phyloP scores from a whole-genome alignment of 2,113 vertebrate genomes.

The Colius striatus region DNA sequence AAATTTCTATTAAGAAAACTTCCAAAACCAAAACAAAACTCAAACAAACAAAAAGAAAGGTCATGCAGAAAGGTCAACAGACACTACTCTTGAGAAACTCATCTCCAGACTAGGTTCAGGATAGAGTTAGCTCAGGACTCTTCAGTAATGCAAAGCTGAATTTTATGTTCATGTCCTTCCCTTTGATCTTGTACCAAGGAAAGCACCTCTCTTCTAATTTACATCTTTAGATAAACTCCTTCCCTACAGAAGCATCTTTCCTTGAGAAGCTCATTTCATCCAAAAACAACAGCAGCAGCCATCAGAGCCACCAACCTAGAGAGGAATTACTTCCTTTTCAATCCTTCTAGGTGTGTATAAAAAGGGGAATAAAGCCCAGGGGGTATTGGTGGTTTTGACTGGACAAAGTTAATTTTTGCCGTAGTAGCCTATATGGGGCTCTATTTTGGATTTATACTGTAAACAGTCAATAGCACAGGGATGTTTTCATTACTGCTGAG shows the following conservation, averaged over 20 bases:
- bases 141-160: neutral
- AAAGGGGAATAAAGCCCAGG: neutral
- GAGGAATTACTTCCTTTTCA: neutral
- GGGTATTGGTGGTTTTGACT: neutral
- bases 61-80: neutral
- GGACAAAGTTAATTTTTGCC: neutral
- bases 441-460: neutral
- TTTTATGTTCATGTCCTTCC: neutral
- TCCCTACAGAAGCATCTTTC: neutral
- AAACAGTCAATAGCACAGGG: neutral
- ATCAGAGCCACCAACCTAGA: neutral
- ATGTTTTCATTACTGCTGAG: neutral
- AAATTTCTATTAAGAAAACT: neutral
- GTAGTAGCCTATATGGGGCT: neutral
- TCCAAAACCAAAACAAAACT: neutral
- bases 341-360: neutral
- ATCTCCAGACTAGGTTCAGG: neutral
- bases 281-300: neutral
- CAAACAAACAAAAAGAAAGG: neutral
- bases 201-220: neutral
- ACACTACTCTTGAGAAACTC: neutral
- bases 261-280: neutral
- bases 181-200: neutral
- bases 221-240: neutral
- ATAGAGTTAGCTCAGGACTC: neutral